Conservation (phyloP, 2,797 vertebrate genomes). For the Limnodromus scolopaceus region DNA sequence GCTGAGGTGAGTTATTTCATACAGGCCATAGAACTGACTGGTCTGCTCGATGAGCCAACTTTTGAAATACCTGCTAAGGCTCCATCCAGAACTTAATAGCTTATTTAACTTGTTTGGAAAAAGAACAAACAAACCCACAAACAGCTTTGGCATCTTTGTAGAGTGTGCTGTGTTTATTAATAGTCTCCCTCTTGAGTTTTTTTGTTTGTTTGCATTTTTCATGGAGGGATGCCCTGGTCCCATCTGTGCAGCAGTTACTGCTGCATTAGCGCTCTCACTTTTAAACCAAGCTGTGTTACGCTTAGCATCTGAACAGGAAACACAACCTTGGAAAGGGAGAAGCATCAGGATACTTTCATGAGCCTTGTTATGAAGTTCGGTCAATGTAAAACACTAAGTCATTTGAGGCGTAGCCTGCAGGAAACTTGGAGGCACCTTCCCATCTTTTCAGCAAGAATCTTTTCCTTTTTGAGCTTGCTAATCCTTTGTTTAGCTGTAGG, state of each 20-base stretch:
- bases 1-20: background rate
- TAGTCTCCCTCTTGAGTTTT: background rate
- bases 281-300: background rate
- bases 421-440: background rate
- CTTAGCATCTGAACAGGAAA: background rate
- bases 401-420: background rate
- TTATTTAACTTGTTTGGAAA: background rate
- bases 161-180: background rate
- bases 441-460: background rate
- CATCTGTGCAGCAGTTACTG: background rate
- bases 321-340: background rate
- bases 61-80: background rate
- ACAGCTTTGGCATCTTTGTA: background rate
- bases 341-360: background rate
- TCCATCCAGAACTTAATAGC: background rate
- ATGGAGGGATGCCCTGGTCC: background rate
- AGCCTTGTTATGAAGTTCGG: background rate
- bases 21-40: background rate
- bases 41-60: accelerated
- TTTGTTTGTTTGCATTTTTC: background rate
- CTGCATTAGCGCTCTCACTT: background rate
- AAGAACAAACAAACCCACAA: background rate
- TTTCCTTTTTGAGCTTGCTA: background rate
- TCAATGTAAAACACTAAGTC: background rate
- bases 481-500: background rate